Base-by-base conservation (phyloP, 2,888 invertebrate species). In the Phorcus lineatus region DNA sequence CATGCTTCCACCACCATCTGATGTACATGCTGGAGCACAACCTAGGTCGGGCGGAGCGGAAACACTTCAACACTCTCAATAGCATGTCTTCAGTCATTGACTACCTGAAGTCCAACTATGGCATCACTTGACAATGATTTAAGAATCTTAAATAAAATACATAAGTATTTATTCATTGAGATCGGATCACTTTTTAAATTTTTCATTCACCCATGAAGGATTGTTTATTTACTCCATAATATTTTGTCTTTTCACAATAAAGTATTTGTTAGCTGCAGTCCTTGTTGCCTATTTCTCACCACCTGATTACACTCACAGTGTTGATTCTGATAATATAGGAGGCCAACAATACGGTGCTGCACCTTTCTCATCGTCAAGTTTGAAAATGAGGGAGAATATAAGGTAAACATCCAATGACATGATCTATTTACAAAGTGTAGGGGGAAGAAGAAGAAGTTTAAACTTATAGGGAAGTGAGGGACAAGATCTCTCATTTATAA, bases 1-100 rank as follows among this genome's bases (percentile, higher is more conserved):
- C 96, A 86, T 96, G 95, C 91, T 97, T 99, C 90, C 99, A 99
- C 94, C 98, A 99, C 92, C 99, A 99, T 94, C 95, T 99, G 84
- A 97, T 97, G 77, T 98, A 97, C 92, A 99, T 99, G 99, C 94
- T 97, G 89, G 97, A 98, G 89, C 96, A 96, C 93, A 92, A 96
- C 55, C 94, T 98, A 87, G 94, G 95, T 0, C 96, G 96, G 89
- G 93, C 95, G 76, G 95, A 96, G 88, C 95, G 97, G 89, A 94
- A 95, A 85, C 93, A 95, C 75, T 98, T 99, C 90, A 98, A 98
- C 93, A 95, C 95, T 85, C 94, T 97, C 24, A 95, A 95, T 86
- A 95, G 94, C 81, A 96, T 95, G 90, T 93, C 95, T 78, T 94
- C 95, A 87, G 96, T 97, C 36, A 94, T 96, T 84, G 94, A 95